phyloP scores from a whole-genome alignment of 1,140 invertebrate genomes.

The Pogonomyrmex californicus region DNA sequence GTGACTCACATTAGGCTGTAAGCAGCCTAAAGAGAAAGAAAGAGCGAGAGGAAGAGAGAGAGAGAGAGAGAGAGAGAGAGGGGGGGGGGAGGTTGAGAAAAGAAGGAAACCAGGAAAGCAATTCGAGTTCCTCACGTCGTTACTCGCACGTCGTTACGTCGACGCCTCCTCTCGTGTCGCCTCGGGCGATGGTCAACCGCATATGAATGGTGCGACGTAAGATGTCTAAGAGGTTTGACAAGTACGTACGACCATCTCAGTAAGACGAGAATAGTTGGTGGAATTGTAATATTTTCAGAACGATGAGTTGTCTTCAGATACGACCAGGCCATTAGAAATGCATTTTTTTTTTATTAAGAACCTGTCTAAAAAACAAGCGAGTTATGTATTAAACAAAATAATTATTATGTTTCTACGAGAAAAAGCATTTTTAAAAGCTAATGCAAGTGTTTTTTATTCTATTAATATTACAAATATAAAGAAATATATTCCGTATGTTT shows the following conservation, averaged over 20 bases:
- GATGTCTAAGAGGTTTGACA: conserved; percentile 34
- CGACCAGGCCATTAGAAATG: neutral
- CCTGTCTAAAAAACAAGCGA: neutral
- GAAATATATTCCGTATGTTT: neutral
- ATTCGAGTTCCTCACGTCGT: conserved; percentile 51
- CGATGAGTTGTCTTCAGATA: neutral
- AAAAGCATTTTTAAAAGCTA: conserved; percentile 9
- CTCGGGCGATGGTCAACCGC: conserved; percentile 52
- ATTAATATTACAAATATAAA: neutral
- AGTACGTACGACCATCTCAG: conserved; percentile 25
- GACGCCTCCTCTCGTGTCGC: conserved; percentile 17
- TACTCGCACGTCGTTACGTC: conserved; percentile 39
- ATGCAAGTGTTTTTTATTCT: neutral
- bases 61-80: conserved; percentile 23
- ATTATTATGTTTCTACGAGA: neutral
- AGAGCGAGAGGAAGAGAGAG: conserved; percentile 20
- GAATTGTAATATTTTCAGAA: neutral
- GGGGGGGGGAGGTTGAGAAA: conserved; percentile 43
- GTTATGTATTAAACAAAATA: neutral
- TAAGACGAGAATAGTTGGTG: neutral
- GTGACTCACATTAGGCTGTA: conserved; percentile 55
- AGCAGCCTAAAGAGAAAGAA: neutral
- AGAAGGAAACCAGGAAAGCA: conserved; percentile 34
- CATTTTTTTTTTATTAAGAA: neutral
- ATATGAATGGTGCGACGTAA: conserved; percentile 53